Percentiles rank a stretch among this genome's conserved stretches.
Evolutionary conservation across 2,113 vertebrate species (phyloP).

Genomic region (Phrynocephalus versicolor): DNA sequence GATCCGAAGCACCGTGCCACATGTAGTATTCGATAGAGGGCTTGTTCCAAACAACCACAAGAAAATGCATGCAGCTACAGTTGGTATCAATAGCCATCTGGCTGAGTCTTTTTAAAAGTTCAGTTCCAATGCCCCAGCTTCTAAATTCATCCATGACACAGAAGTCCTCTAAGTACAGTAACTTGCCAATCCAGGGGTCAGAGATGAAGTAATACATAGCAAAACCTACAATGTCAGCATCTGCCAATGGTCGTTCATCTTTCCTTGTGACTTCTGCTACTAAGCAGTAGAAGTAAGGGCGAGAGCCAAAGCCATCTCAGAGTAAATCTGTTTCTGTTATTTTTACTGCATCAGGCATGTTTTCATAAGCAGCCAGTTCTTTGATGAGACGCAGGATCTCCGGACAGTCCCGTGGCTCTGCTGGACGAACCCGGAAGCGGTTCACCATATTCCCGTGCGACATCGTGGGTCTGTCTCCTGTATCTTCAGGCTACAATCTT

Average conservation of each 20-base stretch:
- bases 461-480: neutral
- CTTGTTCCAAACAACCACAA: constrained; percentile 78
- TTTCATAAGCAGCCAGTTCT: constrained; percentile 63
- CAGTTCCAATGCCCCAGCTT: constrained; percentile 74
- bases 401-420: constrained; percentile 32
- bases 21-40: constrained; percentile 74
- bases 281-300: constrained; percentile 77
- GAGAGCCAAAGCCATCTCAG: constrained; percentile 79
- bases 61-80: constrained; percentile 82
- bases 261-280: constrained; percentile 72
- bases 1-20: constrained; percentile 68
- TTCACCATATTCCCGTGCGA: neutral
- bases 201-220: constrained; percentile 83
- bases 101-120: constrained; percentile 78
- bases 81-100: constrained; percentile 80
- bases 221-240: constrained; percentile 70
- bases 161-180: constrained; percentile 83
- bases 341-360: constrained; percentile 39
- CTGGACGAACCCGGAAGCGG: constrained; percentile 41
- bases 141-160: constrained; percentile 74
- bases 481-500: neutral
- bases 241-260: constrained; percentile 45
- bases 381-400: constrained; percentile 61
- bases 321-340: constrained; percentile 73
- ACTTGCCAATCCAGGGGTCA: constrained; percentile 78